Evolutionary conservation across 2,888 invertebrate genomes (phyloP), one percentile per base, ranked within the genome.

Genomic region (Catocala sponsa): DNA sequence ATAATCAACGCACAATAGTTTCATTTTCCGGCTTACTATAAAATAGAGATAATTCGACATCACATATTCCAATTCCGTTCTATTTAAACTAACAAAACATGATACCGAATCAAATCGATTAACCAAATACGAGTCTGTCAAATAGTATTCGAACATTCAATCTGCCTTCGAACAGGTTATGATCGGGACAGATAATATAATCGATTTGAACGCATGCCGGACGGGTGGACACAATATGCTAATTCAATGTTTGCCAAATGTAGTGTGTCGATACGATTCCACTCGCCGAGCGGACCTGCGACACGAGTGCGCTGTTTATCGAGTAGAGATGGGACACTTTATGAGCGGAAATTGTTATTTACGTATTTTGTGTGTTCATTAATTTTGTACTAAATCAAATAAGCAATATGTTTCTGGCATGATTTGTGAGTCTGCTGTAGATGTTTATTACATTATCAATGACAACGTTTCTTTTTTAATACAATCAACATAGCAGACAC

Each of bases 201-300:
- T 81, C 78, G 77, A 72, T 75, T 78, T 61, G 73, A 71, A 67
- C 72, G 69, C 76, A 67, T 66, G 60, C 78, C 25, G 25, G 25
- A 25, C 63, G 63, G 59, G 66, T 70, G 69, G 74, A 74, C 71
- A 76, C 73, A 75, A 77, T 85, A 86, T 84, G 84, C 78, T 83
- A 86, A 84, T 87, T 78, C 81, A 79, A 81, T 85, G 85, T 85
- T 85, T 84, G 81, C 77, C 75, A 80, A 84, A 85, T 86, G 83
- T 80, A 78, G 76, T 80, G 72, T 71, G 67, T 69, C 70, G 65
- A 77, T 76, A 78, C 76, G 70, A 79, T 76, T 73, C 68, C 65
- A 74, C 64, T 72, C 69, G 68, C 63, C 68, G 78, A 74, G 57
- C 65, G 70, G 70, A 64, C 63, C 69, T 64, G 59, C 73, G 70